phyloP scores from a whole-genome alignment of 2,888 invertebrate species.

The Leptinotarsa rubiginosa region DNA sequence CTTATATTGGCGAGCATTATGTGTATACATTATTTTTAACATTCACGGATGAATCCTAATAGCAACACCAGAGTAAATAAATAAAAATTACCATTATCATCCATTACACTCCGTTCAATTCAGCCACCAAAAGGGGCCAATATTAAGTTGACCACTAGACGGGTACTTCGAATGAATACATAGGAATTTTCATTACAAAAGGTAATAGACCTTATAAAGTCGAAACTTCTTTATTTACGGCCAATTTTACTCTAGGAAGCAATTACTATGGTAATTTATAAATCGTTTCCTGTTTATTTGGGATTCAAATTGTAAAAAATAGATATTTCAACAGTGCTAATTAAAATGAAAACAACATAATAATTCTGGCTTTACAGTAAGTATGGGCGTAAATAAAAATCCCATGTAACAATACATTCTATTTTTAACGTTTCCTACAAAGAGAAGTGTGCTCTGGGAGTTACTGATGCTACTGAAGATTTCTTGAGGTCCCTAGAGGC shows the following conservation, averaged over 20 bases:
- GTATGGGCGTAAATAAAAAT: slow-evolving; percentile 17
- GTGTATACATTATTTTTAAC: too few species aligned
- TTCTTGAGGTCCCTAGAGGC: slow-evolving; percentile 21
- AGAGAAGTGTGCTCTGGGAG: slow-evolving; percentile 22
- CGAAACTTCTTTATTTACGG: slow-evolving; percentile 35
- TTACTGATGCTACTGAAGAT: slow-evolving; percentile 21
- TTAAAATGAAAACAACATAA: slow-evolving; percentile 29
- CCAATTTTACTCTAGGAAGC: slow-evolving; percentile 41
- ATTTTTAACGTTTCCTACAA: slow-evolving; percentile 20
- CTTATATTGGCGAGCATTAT: too few species aligned
- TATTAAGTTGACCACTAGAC: too few species aligned
- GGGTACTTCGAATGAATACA: too few species aligned
- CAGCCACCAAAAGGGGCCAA: too few species aligned
- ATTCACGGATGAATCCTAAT: too few species aligned
- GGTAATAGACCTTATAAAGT: slow-evolving; percentile 25
- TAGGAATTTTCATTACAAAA: slow-evolving; percentile 7
- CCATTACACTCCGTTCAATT: too few species aligned
- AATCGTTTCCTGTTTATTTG: slow-evolving; percentile 44
- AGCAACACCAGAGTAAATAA: too few species aligned
- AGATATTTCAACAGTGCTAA: slow-evolving; percentile 34
- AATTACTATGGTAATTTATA: slow-evolving; percentile 42
- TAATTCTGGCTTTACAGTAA: slow-evolving; percentile 2
- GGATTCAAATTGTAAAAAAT: slow-evolving; percentile 39
- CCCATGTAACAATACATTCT: slow-evolving; percentile 10
- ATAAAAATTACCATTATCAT: too few species aligned